Evolutionary conservation across 2,888 invertebrate species (phyloP), one percentile per base, ranked within the genome.

Genomic region (Diogma glabrata): DNA sequence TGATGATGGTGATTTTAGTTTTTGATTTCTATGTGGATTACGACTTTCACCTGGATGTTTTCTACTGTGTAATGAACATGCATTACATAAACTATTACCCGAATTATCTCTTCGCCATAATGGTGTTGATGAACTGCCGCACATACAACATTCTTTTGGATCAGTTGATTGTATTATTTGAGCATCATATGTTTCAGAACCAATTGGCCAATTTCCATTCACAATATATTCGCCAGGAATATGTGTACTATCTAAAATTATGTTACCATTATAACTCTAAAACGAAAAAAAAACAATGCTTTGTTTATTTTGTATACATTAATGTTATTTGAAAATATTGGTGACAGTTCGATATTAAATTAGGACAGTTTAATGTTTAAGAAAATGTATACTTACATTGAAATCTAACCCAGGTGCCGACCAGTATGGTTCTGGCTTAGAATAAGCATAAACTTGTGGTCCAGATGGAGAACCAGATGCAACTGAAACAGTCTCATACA

Each of bases 41-140:
- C 46, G 46, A 46, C 24, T 46, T 50, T 93, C 93, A 60, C 94
- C 81, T 69, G 86, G 84, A 46, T 91, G 24, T 17, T 40, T 26
- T 22, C 33, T 19, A 19, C 48, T 53, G n/a, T 51, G 50, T 16
- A 69, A 59, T 2, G 70, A 80, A 66, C 93, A 92, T 47, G 88
- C 87, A 69, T 89, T 89, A 72, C 92, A 92, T 56, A 89, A 75
- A 64, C 87, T 88, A 67, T 89, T 86, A 9, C 89, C 89, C 28
- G 86, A 85, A 53, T 85, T 86, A 68, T 92, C 91, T 58, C 89
- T 75, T 52, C 90, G 76, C 90, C 90, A 92, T 28, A 89, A 72
- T 1, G 88, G 87, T 10, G 90, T 89, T 30, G 77, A 73, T 53
- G 72, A 77, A 16, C 77, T 76, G 17, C 75, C 75, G 61, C 83